phyloP scores from a whole-genome alignment of 2,888 invertebrate species.

The Ochlodes sylvanus region DNA sequence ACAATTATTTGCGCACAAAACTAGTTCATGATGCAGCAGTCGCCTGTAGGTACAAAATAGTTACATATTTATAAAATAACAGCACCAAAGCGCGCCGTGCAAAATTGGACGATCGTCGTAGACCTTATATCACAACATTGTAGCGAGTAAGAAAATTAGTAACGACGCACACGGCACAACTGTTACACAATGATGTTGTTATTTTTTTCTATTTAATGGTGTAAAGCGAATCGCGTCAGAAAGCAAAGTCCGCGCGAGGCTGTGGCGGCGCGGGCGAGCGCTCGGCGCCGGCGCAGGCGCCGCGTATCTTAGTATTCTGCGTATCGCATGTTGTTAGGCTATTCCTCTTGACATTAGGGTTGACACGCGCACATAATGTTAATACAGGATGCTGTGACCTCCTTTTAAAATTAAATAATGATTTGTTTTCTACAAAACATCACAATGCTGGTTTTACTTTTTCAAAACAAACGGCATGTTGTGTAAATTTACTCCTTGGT shows the following conservation, averaged over 20 bases:
- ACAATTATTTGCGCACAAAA: not conserved
- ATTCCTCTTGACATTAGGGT: conserved; percentile 52
- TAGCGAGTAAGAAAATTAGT: not conserved
- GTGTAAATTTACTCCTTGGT: too few relatives aligned
- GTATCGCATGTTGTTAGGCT: conserved; percentile 60
- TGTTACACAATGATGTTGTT: conserved; percentile 2
- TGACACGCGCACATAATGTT: conserved; percentile 34
- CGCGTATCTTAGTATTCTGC: conserved; percentile 63
- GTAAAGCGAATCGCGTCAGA: conserved; percentile 19
- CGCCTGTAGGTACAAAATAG: too few relatives aligned
- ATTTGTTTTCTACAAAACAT: not conserved
- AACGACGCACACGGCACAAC: not conserved
- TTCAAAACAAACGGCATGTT: too few relatives aligned
- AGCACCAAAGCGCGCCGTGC: too few relatives aligned
- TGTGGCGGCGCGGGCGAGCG: conserved; percentile 30
- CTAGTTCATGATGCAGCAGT: not conserved
- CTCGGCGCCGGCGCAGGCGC: conserved; percentile 62
- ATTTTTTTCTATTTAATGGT: conserved; percentile 5
- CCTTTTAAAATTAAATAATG: not conserved
- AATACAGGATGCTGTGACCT: conserved; percentile 33
- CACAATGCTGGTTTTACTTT: not conserved
- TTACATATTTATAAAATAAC: too few relatives aligned
- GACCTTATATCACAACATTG: too few relatives aligned
- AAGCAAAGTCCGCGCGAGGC: conserved; percentile 19
- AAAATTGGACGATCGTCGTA: too few relatives aligned